Base-by-base conservation (phyloP, 2,797 vertebrate genomes). In the Babyrousa celebensis region DNA sequence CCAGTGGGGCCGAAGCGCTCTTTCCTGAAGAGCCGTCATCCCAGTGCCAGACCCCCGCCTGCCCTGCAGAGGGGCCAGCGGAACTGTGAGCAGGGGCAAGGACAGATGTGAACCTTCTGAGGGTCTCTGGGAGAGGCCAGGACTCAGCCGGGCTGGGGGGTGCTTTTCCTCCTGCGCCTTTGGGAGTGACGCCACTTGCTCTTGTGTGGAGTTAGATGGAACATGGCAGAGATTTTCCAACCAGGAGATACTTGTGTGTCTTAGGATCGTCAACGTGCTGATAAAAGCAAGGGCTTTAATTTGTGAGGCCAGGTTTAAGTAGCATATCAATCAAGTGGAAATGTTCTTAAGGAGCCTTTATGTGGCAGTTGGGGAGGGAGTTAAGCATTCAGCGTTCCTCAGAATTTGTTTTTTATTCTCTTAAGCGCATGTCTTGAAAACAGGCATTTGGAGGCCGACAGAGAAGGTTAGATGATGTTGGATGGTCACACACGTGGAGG, bases 361-460 rank as follows among this genome's bases (percentile, higher is more conserved):
- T 93, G 0, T 96, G 67, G 82, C 85, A 85, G 1, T 29, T 21
- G 74, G 40, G 82, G 75, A 97, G 62, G 85, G 29, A 54, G 25
- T 56, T 94, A 23, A 70, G 77, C 93, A 72, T 68, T 94, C 95
- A 96, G 72, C 96, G 95, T 36, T 75, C 65, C 60, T 97, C 91
- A 85, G 58, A 97, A 12, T 36, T 97, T 98, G 72, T 94, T 0
- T 83, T 80, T 84, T 54, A 91, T 94, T 89, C 36, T 71, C 70
- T 94, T 97, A 54, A 84, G 63, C 0, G 0, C 80, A 86, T 97
- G 74, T 85, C 89, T 97, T 97, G 93, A 91, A 97, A 97, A 97
- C 74, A 74, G 36, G 67, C 77, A 58, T 90, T 72, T 72, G 17
- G 7, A 80, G 79, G 20, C 60, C 88, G 84, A 90, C 86, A 43